These are phyloP conservation scores for Trypoxylon attenuatum DNA, from an alignment of 2,888 invertebrate species.

Conservation along the genomic window DNA sequence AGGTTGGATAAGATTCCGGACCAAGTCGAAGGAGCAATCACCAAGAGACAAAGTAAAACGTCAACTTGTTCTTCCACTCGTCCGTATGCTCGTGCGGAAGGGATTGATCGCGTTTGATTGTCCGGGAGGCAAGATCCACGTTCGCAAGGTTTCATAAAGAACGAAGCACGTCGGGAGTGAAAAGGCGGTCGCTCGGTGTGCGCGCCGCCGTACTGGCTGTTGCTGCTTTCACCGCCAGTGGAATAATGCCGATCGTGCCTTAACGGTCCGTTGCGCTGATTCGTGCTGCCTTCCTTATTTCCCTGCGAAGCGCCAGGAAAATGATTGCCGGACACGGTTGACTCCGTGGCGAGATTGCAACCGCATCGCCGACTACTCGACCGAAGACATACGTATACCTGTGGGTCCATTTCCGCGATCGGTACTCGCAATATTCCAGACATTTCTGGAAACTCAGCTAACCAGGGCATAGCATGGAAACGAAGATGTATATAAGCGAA, in stretches of 20 bases:
- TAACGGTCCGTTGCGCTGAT: constrained; percentile 42
- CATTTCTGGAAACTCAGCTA: background rate
- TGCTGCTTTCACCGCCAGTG: constrained; percentile 59
- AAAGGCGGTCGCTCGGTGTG: constrained; percentile 66
- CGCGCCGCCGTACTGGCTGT: background rate
- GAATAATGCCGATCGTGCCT: constrained; percentile 51
- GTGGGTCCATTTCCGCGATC: background rate
- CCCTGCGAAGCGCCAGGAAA: constrained; percentile 34
- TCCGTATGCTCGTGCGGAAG: constrained; percentile 8
- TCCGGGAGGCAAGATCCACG: background rate
- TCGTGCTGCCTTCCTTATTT: constrained; percentile 46
- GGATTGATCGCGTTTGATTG: constrained; percentile 6
- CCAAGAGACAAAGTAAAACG: no score
- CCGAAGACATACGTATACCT: no score
- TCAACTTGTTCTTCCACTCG: constrained; percentile 1
- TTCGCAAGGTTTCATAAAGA: constrained; percentile 33
- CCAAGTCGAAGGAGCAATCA: no score
- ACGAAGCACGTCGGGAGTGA: constrained; percentile 54
- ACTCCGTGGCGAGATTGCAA: constrained; percentile 3
- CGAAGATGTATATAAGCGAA: constrained; percentile 67
- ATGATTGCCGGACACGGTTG: constrained; percentile 25
- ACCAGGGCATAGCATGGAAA: constrained; percentile 42
- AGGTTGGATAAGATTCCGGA: no score
- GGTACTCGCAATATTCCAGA: background rate
- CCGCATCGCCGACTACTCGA: no score